Evolutionary conservation across 2,113 vertebrate genomes (phyloP), one percentile per base, ranked within the genome.

Genomic region (Pomatostomus ruficeps): DNA sequence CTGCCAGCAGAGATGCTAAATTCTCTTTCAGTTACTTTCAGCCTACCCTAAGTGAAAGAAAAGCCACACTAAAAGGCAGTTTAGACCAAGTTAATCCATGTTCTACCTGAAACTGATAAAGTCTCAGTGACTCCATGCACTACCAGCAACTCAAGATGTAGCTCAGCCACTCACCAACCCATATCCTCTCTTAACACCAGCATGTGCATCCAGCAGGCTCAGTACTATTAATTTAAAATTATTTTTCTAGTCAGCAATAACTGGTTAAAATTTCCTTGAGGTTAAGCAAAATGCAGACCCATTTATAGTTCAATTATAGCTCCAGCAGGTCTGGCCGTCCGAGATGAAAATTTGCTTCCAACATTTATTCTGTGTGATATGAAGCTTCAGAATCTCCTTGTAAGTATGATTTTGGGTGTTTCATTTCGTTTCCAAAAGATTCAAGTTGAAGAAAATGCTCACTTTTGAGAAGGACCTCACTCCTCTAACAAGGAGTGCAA

Each of bases 351-450:
- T 42, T 48, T 78, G 35, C 12, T 89, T 77, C 61, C 49, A 84
- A 35, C 11, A 35, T 19, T 5, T 67, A 36, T 35, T 63, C 12
- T n/a, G 3, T 1, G 2, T 2, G 45, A 24, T 26, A 57, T 0
- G 3, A 80, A 84, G 46, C 29, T 68, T 85, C 35, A 78, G 54
- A 57, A 73, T 24, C 28, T 59, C 42, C 24, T 61, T 33, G 1
- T 29, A 57, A 11, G 33, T 11, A 29, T 6, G 14, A 70, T 42
- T 42, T 58, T 49, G 38, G 38, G 10, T 40, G 11, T 51, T 81
- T 67, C 14, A 20, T 3, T 55, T 85, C 16, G 52, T 33, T 79
- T 70, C 26, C 31, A 15, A 19, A 82, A 72, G 5, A 70, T 6
- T 35, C 4, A 46, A 68, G 19, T 22, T 43, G 65, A 78, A 71